Evolutionary conservation across 2,797 vertebrate genomes (phyloP).

Genomic region (Menidia menidia): DNA sequence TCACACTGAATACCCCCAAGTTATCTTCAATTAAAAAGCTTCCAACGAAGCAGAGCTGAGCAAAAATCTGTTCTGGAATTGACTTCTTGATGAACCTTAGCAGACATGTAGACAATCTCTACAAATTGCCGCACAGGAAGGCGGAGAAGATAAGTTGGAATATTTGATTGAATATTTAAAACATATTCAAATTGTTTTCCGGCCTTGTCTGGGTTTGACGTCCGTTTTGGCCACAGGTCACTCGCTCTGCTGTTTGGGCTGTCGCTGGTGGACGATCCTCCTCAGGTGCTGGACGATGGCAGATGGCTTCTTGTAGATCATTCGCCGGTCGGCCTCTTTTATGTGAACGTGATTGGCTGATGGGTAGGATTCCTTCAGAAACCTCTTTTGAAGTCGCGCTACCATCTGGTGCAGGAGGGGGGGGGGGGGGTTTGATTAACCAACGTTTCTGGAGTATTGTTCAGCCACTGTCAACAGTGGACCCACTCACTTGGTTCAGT

Average conservation of each 20-base stretch:
- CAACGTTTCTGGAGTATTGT: conserved; percentile 39
- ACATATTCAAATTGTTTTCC: conserved; percentile 37
- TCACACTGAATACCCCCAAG: conserved; percentile 52
- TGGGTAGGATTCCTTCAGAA: conserved; percentile 83
- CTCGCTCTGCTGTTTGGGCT: conserved; percentile 78
- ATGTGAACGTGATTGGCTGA: conserved; percentile 82
- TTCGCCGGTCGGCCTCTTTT: conserved; percentile 82
- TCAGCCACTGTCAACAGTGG: conserved; percentile 20
- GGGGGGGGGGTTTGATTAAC: conserved; percentile 47
- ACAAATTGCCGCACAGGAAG: conserved; percentile 43
- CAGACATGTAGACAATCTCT: conserved; percentile 42
- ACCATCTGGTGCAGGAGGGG: conserved; percentile 78
- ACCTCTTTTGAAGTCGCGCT: conserved; percentile 82
- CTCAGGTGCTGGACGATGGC: conserved; percentile 83
- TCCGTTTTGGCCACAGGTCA: conserved; percentile 65
- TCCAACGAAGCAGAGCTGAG: conserved; percentile 37
- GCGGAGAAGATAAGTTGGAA: conserved; percentile 32
- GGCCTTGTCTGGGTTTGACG: conserved; percentile 33
- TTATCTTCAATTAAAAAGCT: conserved; percentile 62
- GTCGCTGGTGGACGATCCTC: conserved; percentile 82
- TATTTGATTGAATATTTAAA: conserved; percentile 59
- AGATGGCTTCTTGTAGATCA: conserved; percentile 86
- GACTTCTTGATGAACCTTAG: conserved; percentile 51
- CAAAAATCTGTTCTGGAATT: conserved; percentile 37
- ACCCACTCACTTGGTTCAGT: conserved; percentile 81